Conservation (phyloP, 2,113 vertebrate species). For the Trichomycterus rosablanca region DNA sequence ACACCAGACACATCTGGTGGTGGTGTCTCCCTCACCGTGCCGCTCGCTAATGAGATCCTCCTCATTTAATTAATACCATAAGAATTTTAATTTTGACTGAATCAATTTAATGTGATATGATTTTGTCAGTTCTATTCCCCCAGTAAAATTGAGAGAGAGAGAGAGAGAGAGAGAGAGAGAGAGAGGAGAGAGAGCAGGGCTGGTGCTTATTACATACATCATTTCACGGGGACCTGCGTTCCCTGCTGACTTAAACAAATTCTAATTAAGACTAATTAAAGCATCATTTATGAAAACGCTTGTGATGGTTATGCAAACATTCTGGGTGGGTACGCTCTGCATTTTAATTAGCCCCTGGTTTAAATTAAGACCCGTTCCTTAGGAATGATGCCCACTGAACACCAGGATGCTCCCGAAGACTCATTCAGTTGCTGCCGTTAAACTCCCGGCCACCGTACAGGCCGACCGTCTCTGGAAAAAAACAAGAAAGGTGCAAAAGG, state of each 20-base stretch:
- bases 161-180: conserved; percentile 30
- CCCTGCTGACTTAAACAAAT: conserved; percentile 99
- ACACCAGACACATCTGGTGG: conserved; percentile 93
- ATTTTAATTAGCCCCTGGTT: conserved; percentile 99
- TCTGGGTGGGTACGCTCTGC: conserved; percentile 99
- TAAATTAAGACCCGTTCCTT: conserved; percentile 99
- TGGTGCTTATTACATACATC: conserved; percentile 99
- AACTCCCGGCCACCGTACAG: conserved; percentile 75
- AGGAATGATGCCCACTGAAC: conserved; percentile 94
- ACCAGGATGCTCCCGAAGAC: conserved; percentile 77
- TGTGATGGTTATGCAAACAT: conserved; percentile 99
- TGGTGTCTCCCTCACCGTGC: conserved; percentile 87
- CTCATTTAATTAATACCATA: conserved; percentile 99
- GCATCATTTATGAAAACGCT: conserved; percentile 99
- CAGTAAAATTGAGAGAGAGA: conserved; percentile 71
- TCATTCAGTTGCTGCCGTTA: conserved; percentile 86
- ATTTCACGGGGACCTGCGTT: conserved; percentile 99
- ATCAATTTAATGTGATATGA: conserved; percentile 99
- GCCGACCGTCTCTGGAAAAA: too few relatives aligned
- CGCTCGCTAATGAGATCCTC: conserved; percentile 99
- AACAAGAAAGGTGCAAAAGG: too few relatives aligned
- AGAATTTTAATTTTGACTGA: conserved; percentile 99
- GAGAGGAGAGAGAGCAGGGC: conserved; percentile 66
- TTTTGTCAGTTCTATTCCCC: conserved; percentile 99
- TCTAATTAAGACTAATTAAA: conserved; percentile 99